Evolutionary conservation across 2,797 vertebrate genomes (phyloP).

Genomic region (Sebastes hubbsi): DNA sequence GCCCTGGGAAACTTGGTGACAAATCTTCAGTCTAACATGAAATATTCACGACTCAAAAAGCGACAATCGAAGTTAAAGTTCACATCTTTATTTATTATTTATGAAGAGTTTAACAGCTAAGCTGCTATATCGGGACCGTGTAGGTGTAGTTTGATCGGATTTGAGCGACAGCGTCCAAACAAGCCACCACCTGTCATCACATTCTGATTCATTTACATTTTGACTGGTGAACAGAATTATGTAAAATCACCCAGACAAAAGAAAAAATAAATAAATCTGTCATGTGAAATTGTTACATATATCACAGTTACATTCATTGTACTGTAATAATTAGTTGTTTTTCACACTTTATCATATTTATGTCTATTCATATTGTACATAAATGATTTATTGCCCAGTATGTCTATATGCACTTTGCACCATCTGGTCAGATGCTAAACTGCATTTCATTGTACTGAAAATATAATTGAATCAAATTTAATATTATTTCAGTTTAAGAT

Average conservation of each 20-base stretch:
- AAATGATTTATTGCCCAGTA: background rate
- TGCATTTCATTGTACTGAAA: background rate
- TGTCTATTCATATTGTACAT: background rate
- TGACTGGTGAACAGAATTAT: rapidly evolving
- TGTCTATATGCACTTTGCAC: background rate
- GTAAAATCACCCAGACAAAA: background rate
- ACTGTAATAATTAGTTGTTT: background rate
- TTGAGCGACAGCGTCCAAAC: background rate
- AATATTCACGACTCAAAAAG: background rate
- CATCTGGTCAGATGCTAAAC: background rate
- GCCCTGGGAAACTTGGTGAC: background rate
- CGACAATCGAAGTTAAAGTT: background rate
- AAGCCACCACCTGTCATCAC: background rate
- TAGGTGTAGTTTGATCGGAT: background rate
- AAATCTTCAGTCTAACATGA: background rate
- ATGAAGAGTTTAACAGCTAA: background rate
- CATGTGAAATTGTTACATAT: background rate
- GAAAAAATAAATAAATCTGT: background rate
- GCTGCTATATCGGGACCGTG: background rate
- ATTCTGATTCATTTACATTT: background rate
- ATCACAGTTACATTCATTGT: background rate
- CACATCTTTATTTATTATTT: background rate
- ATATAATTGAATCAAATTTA: background rate
- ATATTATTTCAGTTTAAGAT: background rate
- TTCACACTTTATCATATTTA: background rate